Base-by-base conservation (phyloP, 2,888 invertebrate genomes). In the Deladenus siricidicola region DNA sequence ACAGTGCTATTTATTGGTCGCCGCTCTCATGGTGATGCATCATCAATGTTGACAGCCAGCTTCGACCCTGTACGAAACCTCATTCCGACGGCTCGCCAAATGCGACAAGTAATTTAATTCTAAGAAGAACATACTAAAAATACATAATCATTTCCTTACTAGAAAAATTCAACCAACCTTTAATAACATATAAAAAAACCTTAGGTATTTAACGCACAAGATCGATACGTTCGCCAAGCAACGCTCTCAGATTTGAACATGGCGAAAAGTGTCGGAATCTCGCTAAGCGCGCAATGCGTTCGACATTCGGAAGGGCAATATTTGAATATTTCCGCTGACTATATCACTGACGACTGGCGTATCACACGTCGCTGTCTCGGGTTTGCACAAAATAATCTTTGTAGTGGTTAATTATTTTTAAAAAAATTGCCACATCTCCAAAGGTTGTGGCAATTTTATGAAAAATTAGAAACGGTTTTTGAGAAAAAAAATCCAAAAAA, bases 1-100 rank as follows among this genome's bases (percentile, higher is more conserved):
- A 69, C 67, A 3, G 67, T 65, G 29, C 44, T 67, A 23, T 67
- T 66, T 52, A 69, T 67, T 49, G 67, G 67, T 6, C 60, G 67
- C 23, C 61, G 69, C 21, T 67, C 66, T 14, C 63, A 63, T 26
- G 64, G 62, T 17, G 63, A 65, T 39, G 19, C 58, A 21, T 51
- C 50, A 14, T 34, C 39, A 14, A 34, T 34, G 39, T 14, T 34
- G 39, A 24, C 49, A 24, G 50, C 59, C 17, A 49, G 29, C 44
- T 65, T 59, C 55, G 64, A 64, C 48, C 62, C 64, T n/a, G 55
- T 64, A n/a, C 30, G 64, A 28, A 64, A 64, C 55, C 43, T 64
- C 47, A 64, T 64, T 19, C 64, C 64, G 17, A 34, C 6, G 24
- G 34, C 58, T 4, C 45, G 53, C 26, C 64, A 64, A 53, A 51